Evolutionary conservation across 2,888 invertebrate genomes (phyloP).

Genomic region (Scaptomyza parva): DNA sequence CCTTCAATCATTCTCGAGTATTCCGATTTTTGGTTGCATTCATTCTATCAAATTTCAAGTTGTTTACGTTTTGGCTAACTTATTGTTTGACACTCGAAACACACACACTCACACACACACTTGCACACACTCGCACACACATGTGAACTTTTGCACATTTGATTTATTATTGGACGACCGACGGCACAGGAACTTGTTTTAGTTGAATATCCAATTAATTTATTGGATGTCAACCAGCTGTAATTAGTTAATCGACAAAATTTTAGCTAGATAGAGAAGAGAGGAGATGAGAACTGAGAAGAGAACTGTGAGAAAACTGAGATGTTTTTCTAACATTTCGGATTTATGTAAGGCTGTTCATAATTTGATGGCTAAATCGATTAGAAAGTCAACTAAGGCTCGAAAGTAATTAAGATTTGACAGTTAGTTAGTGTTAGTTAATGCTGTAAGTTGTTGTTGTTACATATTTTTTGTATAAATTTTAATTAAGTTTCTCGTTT

Average conservation of each 20-base stretch:
- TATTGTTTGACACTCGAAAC: conserved; percentile 27
- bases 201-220: conserved; percentile 35
- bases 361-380: conserved; percentile 57
- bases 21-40: no score
- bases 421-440: conserved; percentile 13
- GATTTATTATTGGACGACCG: conserved; percentile 38
- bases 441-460: not conserved
- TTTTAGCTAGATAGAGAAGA: not conserved
- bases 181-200: conserved; percentile 52
- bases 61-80: not conserved
- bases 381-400: conserved; percentile 39
- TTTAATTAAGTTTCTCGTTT: conserved; percentile 67
- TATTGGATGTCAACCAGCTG: conserved; percentile 48
- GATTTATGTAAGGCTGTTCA: conserved; percentile 4
- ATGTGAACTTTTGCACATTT: conserved; percentile 4
- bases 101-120: no score
- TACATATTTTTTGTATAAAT: conserved; percentile 39
- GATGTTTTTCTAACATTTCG: no score
- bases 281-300: conserved; percentile 11
- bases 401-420: conserved; percentile 55
- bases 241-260: conserved; percentile 46
- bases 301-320: no score
- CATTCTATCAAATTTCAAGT: no score
- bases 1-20: no score
- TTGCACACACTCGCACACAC: no score